Evolutionary conservation across 2,888 invertebrate species (phyloP), one percentile per base, ranked within the genome.

Genomic region (Busseola fusca): DNA sequence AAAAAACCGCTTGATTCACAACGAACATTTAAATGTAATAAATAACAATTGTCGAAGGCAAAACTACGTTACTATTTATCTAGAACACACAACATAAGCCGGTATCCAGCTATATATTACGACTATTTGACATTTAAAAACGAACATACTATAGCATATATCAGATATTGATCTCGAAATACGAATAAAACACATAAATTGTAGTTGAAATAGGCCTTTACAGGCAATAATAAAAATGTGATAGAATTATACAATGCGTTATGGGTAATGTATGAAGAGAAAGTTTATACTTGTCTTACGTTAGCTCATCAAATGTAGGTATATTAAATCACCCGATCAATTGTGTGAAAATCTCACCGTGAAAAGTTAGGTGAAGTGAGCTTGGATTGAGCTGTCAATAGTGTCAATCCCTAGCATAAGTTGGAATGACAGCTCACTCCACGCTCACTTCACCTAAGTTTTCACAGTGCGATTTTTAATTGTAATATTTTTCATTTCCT

Each of bases 101-200:
- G 5, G 5, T 30, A 21, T 25, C 10, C 57, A 30, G 12, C 58
- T 66, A 54, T 63, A 81, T 65, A 76, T 72, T 64, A 67, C 30
- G 0, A 42, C 58, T 34, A 62, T 58, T 37, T 67, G 80, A 74
- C 82, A 80, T 80, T 80, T 81, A 65, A 68, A 62, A 67, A 64
- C 54, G 34, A 69, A 40, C 14, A 42, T 45, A 57, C 48, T 12
- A 9, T 30, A 64, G 25, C 50, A 56, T 60, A 60, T 74, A 69
- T 64, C 63, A 70, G 80, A 81, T 78, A 80, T 74, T 66, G 69
- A 80, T 80, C 79, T 81, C 10, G 27, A 67, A 74, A 69, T 60
- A 69, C 64, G 30, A 80, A 81, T 69, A 69, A 77, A 74, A 69
- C 66, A 58, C 54, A 81, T 80, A 80, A 67, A 77, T 80, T 77